phyloP scores from a whole-genome alignment of 1,140 invertebrate genomes.

The Nephila pilipes region DNA sequence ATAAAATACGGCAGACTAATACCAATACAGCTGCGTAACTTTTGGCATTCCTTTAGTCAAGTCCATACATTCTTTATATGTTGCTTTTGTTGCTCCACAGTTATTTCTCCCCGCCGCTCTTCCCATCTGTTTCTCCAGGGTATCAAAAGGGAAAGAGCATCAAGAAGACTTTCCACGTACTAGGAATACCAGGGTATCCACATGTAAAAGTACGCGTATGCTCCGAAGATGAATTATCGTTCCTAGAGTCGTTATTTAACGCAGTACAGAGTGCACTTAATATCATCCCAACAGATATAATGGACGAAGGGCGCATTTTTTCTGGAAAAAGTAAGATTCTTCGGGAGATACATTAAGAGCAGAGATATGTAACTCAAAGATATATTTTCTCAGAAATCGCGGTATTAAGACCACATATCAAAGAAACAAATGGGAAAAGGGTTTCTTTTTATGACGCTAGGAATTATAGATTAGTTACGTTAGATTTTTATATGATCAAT shows the following conservation, averaged over 20 bases:
- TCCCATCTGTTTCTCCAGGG: slow-evolving; percentile 64
- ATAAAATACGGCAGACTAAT: slow-evolving; percentile 64
- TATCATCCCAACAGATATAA: slow-evolving; percentile 62
- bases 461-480: too few relatives aligned
- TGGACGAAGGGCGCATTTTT: slow-evolving; percentile 26
- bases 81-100: slow-evolving; percentile 60
- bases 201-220: slow-evolving; percentile 73
- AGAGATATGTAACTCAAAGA: slow-evolving; percentile 31
- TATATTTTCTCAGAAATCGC: slow-evolving; percentile 6
- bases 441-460: too few relatives aligned
- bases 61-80: slow-evolving; percentile 69
- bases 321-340: not conserved
- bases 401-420: slow-evolving; percentile 25
- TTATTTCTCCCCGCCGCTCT: slow-evolving; percentile 39
- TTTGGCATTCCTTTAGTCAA: slow-evolving; percentile 75
- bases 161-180: slow-evolving; percentile 71
- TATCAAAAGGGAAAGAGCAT: slow-evolving; percentile 63
- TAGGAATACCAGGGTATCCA: slow-evolving; percentile 71
- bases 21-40: slow-evolving; percentile 67
- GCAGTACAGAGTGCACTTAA: slow-evolving; percentile 47
- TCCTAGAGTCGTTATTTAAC: slow-evolving; percentile 65
- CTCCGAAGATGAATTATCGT: slow-evolving; percentile 68
- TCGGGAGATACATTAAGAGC: not conserved
- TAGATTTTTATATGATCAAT: too few relatives aligned
- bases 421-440: not conserved